Percentiles rank a stretch among this genome's conserved stretches.
These are phyloP conservation scores for Dasypus novemcinctus DNA, from an alignment of 2,113 vertebrate species.

Conservation along the genomic window DNA sequence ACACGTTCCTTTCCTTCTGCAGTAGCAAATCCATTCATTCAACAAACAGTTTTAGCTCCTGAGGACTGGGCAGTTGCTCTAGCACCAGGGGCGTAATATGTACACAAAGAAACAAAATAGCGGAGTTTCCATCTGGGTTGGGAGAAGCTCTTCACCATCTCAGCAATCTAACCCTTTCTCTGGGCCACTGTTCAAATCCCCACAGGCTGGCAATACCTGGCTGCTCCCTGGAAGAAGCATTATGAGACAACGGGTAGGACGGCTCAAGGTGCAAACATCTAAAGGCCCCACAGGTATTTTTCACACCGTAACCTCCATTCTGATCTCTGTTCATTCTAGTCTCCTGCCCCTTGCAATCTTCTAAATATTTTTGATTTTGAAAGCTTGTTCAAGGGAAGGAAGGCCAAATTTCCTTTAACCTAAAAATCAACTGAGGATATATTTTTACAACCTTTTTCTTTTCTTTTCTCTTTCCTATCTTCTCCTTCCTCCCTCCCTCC, in stretches of 20 bases:
- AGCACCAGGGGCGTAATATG: neutral
- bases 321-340: neutral
- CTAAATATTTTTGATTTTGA: neutral
- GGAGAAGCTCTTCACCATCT: neutral
- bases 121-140: neutral
- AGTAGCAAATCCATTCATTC: neutral
- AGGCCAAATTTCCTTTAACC: neutral
- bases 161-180: neutral
- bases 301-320: neutral
- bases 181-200: neutral
- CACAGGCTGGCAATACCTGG: too few relatives aligned
- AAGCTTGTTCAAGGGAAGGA: neutral
- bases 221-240: neutral
- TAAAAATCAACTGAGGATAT: neutral
- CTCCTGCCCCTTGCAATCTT: neutral
- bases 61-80: neutral
- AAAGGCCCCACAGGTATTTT: neutral
- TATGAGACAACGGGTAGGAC: neutral
- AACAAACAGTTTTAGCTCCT: neutral
- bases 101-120: neutral
- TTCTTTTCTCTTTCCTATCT: rapidly evolving
- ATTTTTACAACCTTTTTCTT: neutral
- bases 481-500: rapidly evolving
- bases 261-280: neutral
- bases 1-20: neutral